phyloP scores from a whole-genome alignment of 1,140 invertebrate genomes.

The Sitophilus oryzae region DNA sequence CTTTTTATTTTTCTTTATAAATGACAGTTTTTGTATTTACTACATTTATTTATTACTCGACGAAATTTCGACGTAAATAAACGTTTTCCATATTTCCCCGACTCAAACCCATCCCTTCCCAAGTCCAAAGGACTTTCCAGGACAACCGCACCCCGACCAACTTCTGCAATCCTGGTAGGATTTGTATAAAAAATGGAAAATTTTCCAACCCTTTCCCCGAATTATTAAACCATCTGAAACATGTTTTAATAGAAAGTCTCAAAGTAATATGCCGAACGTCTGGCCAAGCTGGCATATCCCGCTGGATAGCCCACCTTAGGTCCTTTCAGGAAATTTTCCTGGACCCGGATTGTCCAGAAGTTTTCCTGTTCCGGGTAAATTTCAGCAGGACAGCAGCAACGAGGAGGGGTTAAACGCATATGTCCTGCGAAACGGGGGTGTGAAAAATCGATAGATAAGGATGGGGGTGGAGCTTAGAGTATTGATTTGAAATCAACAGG shows the following conservation, averaged over 20 bases:
- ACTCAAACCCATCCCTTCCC: too few species aligned
- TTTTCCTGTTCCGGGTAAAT: neutral
- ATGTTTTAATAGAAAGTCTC: neutral
- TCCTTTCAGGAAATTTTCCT: neutral
- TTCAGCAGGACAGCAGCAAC: neutral
- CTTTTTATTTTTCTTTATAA: too few species aligned
- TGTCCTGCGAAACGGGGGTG: neutral
- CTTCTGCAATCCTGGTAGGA: neutral
- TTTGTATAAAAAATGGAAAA: neutral
- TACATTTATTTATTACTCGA: too few species aligned
- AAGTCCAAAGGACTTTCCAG: too few species aligned
- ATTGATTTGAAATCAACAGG: neutral
- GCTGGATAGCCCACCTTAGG: neutral
- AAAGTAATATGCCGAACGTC: neutral
- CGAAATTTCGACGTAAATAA: too few species aligned
- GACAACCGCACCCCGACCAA: too few species aligned
- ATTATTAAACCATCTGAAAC: neutral
- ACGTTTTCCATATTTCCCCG: too few species aligned
- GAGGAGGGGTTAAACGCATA: neutral
- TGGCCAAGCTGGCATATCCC: neutral
- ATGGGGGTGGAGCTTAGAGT: neutral
- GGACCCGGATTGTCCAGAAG: neutral
- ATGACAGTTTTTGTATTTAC: too few species aligned
- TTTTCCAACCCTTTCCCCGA: neutral
- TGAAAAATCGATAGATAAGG: neutral